Evolutionary conservation across 1,140 invertebrate genomes (phyloP).

Genomic region (Stenopsyche tienmushanensis): DNA sequence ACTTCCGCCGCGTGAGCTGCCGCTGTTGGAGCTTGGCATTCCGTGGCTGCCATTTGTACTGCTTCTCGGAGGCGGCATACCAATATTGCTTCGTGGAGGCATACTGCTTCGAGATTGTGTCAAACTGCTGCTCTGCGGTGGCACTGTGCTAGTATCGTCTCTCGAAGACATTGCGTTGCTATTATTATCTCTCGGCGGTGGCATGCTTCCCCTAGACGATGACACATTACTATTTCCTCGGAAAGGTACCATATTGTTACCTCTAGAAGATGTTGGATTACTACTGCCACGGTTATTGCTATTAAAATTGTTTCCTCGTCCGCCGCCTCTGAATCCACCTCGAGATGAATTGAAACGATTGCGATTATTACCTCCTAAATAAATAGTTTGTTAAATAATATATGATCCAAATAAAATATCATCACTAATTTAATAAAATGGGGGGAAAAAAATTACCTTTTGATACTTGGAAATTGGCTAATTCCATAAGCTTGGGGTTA

Average conservation of each 20-base stretch:
- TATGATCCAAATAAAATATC: background rate
- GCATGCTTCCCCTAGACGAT: too few relatives aligned
- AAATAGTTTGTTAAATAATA: background rate
- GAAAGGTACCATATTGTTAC: constrained; percentile 16
- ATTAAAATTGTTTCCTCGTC: constrained; percentile 28
- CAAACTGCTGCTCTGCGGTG: too few relatives aligned
- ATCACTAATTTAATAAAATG: background rate
- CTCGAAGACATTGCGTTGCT: too few relatives aligned
- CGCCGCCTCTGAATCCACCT: constrained; percentile 28
- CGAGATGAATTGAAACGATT: constrained; percentile 27
- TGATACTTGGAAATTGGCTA: constrained; percentile 56
- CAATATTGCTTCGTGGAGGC: too few relatives aligned
- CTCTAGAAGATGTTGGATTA: too few relatives aligned
- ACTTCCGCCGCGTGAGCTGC: background rate
- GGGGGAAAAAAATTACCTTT: constrained; percentile 42
- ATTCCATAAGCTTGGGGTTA: constrained; percentile 59
- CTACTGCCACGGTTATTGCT: constrained; percentile 36
- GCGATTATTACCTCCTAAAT: constrained; percentile 11
- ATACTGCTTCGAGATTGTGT: too few relatives aligned
- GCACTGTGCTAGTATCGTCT: too few relatives aligned
- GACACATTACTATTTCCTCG: constrained; percentile 2
- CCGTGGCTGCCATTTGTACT: background rate
- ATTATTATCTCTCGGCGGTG: too few relatives aligned
- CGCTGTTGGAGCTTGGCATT: background rate
- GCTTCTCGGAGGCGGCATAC: too few relatives aligned